Evolutionary conservation across 2,888 invertebrate species (phyloP), one percentile per base, ranked within the genome.

Genomic region (Stenurella melanura): DNA sequence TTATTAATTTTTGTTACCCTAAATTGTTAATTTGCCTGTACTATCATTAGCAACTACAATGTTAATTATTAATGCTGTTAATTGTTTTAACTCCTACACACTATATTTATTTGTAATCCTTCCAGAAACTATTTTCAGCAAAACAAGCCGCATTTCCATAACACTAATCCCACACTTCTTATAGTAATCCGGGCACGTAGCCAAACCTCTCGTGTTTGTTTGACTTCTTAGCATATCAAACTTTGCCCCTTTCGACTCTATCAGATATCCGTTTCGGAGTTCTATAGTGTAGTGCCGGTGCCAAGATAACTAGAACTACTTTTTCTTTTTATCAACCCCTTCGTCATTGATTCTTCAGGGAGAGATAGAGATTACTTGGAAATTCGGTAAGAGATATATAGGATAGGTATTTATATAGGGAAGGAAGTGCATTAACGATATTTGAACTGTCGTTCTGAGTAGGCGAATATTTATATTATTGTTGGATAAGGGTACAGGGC

Each of bases 141-240:
- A 9, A 12, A 1, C 7, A 18, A 69, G 18, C 57, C 69, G 10
- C 34, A 69, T 69, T 69, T 69, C 50, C 50, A 57, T 57, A 34
- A n/a, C 57, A 10, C 58, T 57, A 58, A 18, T 26, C 57, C n/a
- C n/a, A 18, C 15, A 69, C 54, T 67, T 67, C 61, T 56, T 70
- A 71, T 73, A 50, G 74, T 61, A 64, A 50, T 57, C 68, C 54
- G 70, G 74, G 79, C 79, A 79, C 77, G 79, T 76, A 76, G 77
- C 74, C 76, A 77, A 77, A 78, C 26, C 74, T 34, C 72, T 78
- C 75, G 68, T 70, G 69, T 77, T 77, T 79, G 66, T 79, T 78
- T 68, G 72, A 77, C 72, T 74, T 58, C 57, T 71, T 75, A 75
- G 74, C 77, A 76, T 66, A 77, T 71, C 64, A 50, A 71, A 72